phyloP scores from a whole-genome alignment of 2,113 vertebrate species.

The Arothron firmamentum region DNA sequence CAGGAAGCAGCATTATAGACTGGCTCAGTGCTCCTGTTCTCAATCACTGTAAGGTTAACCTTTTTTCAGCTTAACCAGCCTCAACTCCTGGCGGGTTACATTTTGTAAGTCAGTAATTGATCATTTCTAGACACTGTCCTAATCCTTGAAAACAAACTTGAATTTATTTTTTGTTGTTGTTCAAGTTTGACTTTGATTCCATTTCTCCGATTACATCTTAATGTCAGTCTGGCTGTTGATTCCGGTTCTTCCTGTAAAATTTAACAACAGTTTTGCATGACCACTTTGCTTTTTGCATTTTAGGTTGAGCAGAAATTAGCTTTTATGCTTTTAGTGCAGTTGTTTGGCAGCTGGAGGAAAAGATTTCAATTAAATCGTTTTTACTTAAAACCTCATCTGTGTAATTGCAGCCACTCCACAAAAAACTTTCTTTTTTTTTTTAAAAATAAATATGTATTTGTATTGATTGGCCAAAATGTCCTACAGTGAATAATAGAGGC shows the following conservation, averaged over 20 bases:
- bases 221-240: constrained; percentile 21
- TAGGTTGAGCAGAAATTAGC: constrained; percentile 15
- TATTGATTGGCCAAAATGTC: constrained; percentile 31
- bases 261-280: constrained; percentile 29
- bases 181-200: constrained; percentile 18
- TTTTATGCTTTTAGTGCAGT: constrained; percentile 29
- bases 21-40: constrained; percentile 15
- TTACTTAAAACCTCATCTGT: constrained; percentile 26
- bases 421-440: constrained; percentile 25
- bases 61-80: constrained; percentile 18
- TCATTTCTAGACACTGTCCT: constrained; percentile 28
- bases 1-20: constrained; percentile 60
- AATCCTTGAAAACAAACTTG: constrained; percentile 15
- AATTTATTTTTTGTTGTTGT: constrained; percentile 6
- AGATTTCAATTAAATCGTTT: constrained; percentile 10
- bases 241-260: constrained; percentile 10
- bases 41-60: constrained; percentile 28
- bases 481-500: constrained; percentile 40
- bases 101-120: constrained; percentile 18
- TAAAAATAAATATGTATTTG: not conserved
- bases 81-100: constrained; percentile 18
- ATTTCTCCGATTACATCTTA: constrained; percentile 12
- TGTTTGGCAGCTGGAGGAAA: not conserved
- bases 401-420: constrained; percentile 20
- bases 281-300: constrained; percentile 17